Conservation (phyloP, 2,113 vertebrate species). For the Elephantulus edwardii region DNA sequence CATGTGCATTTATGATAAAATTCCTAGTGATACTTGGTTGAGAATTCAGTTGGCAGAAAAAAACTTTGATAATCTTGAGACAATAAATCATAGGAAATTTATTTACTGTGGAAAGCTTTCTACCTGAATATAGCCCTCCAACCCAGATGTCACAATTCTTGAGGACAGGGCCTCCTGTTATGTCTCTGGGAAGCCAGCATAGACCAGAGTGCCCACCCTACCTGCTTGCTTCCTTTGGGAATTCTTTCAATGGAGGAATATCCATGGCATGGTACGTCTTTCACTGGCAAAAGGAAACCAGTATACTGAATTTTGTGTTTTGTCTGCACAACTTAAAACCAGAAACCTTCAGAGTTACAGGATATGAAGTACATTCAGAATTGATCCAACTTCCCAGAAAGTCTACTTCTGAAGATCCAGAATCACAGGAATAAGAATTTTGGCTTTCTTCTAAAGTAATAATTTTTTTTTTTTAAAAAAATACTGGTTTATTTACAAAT, state of each 20-base stretch:
- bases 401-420: not conserved
- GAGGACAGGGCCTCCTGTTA: not conserved
- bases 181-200: not conserved
- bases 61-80: too few relatives aligned
- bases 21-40: too few relatives aligned
- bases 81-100: too few relatives aligned
- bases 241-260: not conserved
- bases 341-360: too few relatives aligned
- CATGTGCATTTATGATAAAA: not conserved
- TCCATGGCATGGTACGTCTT: not conserved
- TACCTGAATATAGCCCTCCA: too few relatives aligned
- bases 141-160: not conserved
- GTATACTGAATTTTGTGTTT: not conserved
- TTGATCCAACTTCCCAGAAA: not conserved
- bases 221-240: not conserved
- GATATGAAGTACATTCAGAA: not conserved
- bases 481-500: too few relatives aligned
- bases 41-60: too few relatives aligned
- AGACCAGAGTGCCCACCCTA: too few relatives aligned
- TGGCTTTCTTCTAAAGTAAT: constrained; percentile 13
- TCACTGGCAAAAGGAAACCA: not conserved
- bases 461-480: too few relatives aligned
- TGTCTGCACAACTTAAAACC: not conserved
- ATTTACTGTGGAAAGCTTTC: too few relatives aligned
- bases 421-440: constrained; percentile 6